These are phyloP conservation scores for Pogonomyrmex barbatus DNA, from an alignment of 1,140 invertebrate genomes.

Conservation along the genomic window DNA sequence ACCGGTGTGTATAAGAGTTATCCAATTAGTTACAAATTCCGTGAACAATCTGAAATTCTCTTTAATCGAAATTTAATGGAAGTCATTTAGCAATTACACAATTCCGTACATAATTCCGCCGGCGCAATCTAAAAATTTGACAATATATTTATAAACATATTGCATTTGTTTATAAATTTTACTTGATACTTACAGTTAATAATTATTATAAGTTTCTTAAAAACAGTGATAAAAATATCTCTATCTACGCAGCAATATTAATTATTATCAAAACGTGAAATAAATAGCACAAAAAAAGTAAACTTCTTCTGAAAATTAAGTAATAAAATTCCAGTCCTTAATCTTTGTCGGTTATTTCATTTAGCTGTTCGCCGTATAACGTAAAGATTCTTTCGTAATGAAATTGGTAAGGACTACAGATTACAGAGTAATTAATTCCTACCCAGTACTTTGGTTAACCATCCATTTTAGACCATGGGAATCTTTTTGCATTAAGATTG, in stretches of 20 bases:
- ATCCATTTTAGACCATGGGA: background rate
- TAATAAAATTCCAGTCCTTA: slow-evolving; percentile 28
- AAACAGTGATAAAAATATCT: background rate
- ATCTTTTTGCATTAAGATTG: slow-evolving; percentile 57
- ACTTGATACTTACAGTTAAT: slow-evolving; percentile 22
- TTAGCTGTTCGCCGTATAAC: background rate
- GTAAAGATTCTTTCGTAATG: slow-evolving; percentile 27
- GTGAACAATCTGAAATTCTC: background rate
- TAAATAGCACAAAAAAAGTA: background rate
- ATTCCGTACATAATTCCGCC: background rate
- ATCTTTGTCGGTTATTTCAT: slow-evolving; percentile 46
- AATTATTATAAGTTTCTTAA: background rate
- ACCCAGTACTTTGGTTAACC: slow-evolving; percentile 56
- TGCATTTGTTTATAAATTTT: background rate
- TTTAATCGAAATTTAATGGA: slow-evolving; percentile 17
- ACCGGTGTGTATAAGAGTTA: background rate
- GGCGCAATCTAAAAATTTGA: background rate
- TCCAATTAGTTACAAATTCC: slow-evolving; percentile 31
- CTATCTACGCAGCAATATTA: background rate
- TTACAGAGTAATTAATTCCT: slow-evolving; percentile 59
- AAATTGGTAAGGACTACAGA: slow-evolving; percentile 22
- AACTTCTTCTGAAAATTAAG: slow-evolving; percentile 42
- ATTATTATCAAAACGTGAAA: slow-evolving; percentile 15
- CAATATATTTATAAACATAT: background rate
- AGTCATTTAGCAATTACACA: background rate